These are phyloP conservation scores for Idaea biselata DNA, from an alignment of 2,888 invertebrate species.

Conservation along the genomic window DNA sequence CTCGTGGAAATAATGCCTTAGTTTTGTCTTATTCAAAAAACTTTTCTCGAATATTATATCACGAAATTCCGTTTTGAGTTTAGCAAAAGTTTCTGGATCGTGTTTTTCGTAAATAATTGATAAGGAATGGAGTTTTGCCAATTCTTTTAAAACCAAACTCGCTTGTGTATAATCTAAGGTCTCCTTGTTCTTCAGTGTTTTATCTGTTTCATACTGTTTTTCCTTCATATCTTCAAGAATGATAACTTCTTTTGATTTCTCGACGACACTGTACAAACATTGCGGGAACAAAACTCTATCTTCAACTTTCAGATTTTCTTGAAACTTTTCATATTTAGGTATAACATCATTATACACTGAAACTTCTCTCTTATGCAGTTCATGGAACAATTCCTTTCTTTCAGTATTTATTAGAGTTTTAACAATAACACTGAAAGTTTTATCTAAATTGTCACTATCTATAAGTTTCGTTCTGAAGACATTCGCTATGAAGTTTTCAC, in stretches of 20 bases:
- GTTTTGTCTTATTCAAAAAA: slow-evolving; percentile 59
- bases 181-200: slow-evolving; percentile 43
- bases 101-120: slow-evolving; percentile 52
- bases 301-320: slow-evolving; percentile 38
- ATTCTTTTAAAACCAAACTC: slow-evolving; percentile 45
- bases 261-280: slow-evolving; percentile 47
- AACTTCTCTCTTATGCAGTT: slow-evolving; percentile 64
- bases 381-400: slow-evolving; percentile 60
- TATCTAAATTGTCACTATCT: slow-evolving; percentile 40
- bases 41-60: slow-evolving; percentile 58
- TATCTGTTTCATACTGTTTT: slow-evolving; percentile 51
- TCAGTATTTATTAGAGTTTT: slow-evolving; percentile 65
- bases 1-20: slow-evolving; percentile 58
- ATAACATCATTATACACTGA: slow-evolving; percentile 52
- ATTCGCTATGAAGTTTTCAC: slow-evolving; percentile 62
- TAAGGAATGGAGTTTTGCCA: slow-evolving; percentile 65
- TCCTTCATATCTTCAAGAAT: slow-evolving; percentile 58
- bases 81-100: slow-evolving; percentile 35
- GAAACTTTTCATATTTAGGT: slow-evolving; percentile 46
- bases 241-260: slow-evolving; percentile 57
- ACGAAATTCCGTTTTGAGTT: slow-evolving; percentile 42
- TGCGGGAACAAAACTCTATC: slow-evolving; percentile 48
- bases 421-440: slow-evolving; percentile 53
- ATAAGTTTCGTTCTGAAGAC: slow-evolving; percentile 60
- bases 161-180: slow-evolving; percentile 47